Conservation (phyloP, 2,797 vertebrate species). For the Sternarchorhynchus goeldii region DNA sequence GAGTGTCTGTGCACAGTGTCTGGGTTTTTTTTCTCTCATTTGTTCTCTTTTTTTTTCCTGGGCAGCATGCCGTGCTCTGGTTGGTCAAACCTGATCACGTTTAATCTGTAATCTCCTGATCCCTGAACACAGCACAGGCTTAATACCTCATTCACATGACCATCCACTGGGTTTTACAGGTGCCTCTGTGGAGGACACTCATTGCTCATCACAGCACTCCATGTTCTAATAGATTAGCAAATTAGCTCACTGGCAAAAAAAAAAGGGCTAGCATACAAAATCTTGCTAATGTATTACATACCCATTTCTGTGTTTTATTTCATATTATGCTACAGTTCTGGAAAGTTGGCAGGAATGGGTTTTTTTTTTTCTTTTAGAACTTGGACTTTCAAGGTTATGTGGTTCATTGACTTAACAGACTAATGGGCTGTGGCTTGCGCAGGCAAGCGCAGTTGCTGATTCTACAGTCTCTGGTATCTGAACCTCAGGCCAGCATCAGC, state of each 20-base stretch:
- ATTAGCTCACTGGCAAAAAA: conserved; percentile 57
- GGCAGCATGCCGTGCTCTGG: conserved; percentile 45
- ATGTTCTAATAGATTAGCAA: conserved; percentile 48
- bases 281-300: conserved; percentile 23
- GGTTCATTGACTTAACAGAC: conserved; percentile 34
- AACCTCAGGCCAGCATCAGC: conserved; percentile 4
- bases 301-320: too few relatives aligned
- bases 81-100: conserved; percentile 72
- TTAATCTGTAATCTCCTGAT: conserved; percentile 78
- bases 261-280: conserved; percentile 36
- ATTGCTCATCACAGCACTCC: conserved; percentile 51
- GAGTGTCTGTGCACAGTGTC: background rate
- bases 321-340: too few relatives aligned
- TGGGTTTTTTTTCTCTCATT: background rate
- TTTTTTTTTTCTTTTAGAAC: conserved; percentile 15
- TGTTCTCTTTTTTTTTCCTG: conserved; percentile 19
- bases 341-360: background rate
- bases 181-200: conserved; percentile 47
- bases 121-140: conserved; percentile 65
- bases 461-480: conserved; percentile 27
- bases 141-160: conserved; percentile 73
- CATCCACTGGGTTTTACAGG: conserved; percentile 41
- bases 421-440: conserved; percentile 8
- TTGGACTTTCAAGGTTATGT: background rate
- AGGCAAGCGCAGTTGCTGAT: conserved; percentile 27